Conservation (phyloP, 35 echinoderm and acorn worm species). For the Hemicentrotus pulcherrimus region DNA sequence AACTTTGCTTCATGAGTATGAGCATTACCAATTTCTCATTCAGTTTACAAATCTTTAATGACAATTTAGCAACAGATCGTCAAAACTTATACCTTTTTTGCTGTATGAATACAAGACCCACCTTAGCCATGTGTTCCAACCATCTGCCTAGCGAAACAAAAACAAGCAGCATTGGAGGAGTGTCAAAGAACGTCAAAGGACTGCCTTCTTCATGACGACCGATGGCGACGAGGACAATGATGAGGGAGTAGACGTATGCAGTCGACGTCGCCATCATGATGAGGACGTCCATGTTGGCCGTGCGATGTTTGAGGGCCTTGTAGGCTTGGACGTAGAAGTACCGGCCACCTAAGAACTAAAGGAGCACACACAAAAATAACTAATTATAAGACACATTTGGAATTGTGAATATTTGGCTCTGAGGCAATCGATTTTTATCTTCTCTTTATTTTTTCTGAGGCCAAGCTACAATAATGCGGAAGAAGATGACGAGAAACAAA, state of each 20-base stretch:
- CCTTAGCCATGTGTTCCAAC: constrained; percentile 96
- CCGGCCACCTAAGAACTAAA: constrained; percentile 83
- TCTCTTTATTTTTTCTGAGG: too few relatives aligned
- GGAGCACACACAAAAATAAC: too few relatives aligned
- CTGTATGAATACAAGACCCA: constrained; percentile 8
- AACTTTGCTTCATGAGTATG: too few relatives aligned
- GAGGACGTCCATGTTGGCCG: constrained; percentile 94
- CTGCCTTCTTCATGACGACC: constrained; percentile 53
- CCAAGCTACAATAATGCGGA: too few relatives aligned
- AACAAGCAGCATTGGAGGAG: constrained; percentile 92
- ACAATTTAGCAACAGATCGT: too few relatives aligned
- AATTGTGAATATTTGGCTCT: too few relatives aligned
- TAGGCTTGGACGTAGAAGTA: constrained; percentile 97
- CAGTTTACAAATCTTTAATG: too few relatives aligned
- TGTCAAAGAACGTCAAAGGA: constrained; percentile 98
- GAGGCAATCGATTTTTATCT: neutral
- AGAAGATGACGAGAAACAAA: too few relatives aligned
- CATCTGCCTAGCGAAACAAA: constrained; percentile 91
- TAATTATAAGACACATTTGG: too few relatives aligned
- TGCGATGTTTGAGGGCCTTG: constrained; percentile 82
- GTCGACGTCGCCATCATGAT: constrained; percentile 96
- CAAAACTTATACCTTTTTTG: too few relatives aligned
- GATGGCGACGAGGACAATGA: constrained; percentile 72
- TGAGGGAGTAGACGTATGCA: constrained; percentile 88
- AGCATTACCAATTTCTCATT: too few relatives aligned